Percentiles rank a stretch among this genome's conserved stretches.
phyloP scores from a whole-genome alignment of 2,888 invertebrate species.

The Ichneumoninae sp. region DNA sequence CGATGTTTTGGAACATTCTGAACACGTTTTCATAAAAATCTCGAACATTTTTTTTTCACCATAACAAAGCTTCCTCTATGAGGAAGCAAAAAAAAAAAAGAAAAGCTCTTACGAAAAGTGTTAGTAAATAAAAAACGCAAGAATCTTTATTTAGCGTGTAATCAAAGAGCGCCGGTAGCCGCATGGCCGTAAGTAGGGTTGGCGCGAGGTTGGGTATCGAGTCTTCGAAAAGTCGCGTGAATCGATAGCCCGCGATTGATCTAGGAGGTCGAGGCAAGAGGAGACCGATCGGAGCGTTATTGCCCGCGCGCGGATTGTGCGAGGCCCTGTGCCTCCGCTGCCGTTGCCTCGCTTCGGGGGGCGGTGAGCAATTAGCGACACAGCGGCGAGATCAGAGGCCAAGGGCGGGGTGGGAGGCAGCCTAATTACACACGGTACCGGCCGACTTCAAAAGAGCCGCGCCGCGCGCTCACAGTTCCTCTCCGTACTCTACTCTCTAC shows the following conservation, averaged over 20 bases:
- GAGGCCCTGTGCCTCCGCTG: slow-evolving; percentile 68
- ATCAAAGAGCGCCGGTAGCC: background rate
- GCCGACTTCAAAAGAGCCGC: slow-evolving; percentile 83
- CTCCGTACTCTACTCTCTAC: slow-evolving; percentile 72
- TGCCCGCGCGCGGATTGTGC: slow-evolving; percentile 50
- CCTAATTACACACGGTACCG: slow-evolving; percentile 83
- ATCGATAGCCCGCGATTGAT: slow-evolving; percentile 8
- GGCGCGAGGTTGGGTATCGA: background rate
- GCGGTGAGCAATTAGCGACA: slow-evolving; percentile 83
- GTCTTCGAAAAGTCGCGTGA: slow-evolving; percentile 11
- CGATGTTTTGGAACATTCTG: too few species aligned
- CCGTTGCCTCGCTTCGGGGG: slow-evolving; percentile 78
- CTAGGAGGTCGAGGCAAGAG: slow-evolving; percentile 46
- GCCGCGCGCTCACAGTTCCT: slow-evolving; percentile 75
- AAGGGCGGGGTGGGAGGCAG: slow-evolving; percentile 82
- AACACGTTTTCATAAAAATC: too few species aligned
- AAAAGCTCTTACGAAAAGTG: too few species aligned
- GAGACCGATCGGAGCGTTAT: slow-evolving; percentile 40
- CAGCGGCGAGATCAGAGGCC: slow-evolving; percentile 82
- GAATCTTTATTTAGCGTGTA: background rate
- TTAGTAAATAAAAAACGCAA: background rate
- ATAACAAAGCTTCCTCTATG: too few species aligned
- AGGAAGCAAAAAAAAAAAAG: too few species aligned
- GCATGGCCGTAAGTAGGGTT: background rate
- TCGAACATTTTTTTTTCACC: too few species aligned